phyloP scores from a whole-genome alignment of 2,888 invertebrate genomes.

The Scaptomyza caliginosa region DNA sequence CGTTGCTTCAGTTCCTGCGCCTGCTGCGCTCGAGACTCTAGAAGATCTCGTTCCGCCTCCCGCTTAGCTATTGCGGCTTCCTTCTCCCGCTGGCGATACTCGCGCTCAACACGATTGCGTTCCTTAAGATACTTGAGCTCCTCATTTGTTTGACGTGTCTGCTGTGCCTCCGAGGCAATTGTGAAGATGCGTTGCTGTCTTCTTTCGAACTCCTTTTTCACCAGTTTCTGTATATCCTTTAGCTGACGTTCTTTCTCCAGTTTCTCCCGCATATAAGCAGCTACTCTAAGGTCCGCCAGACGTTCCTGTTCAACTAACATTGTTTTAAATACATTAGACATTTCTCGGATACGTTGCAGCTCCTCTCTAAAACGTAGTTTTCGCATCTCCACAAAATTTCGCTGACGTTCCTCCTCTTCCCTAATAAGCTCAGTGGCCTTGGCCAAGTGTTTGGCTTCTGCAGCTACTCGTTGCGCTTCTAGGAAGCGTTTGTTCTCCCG shows the following conservation, averaged over 20 bases:
- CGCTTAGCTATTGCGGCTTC: slow-evolving; percentile 79
- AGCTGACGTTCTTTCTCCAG: slow-evolving; percentile 81
- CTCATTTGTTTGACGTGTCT: slow-evolving; percentile 76
- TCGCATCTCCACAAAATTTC: slow-evolving; percentile 69
- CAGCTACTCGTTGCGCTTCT: slow-evolving; percentile 83
- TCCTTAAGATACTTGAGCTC: slow-evolving; percentile 82
- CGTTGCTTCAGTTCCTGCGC: slow-evolving; percentile 80
- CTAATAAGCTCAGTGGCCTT: slow-evolving; percentile 76
- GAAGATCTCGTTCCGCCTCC: slow-evolving; percentile 78
- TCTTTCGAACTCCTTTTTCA: slow-evolving; percentile 81
- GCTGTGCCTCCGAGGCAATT: slow-evolving; percentile 79
- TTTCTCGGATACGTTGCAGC: slow-evolving; percentile 79
- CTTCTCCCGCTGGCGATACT: slow-evolving; percentile 82
- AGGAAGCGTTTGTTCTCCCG: slow-evolving; percentile 80
- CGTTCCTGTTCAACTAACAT: slow-evolving; percentile 83
- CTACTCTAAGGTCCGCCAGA: slow-evolving; percentile 82
- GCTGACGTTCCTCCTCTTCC: slow-evolving; percentile 80
- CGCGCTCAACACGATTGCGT: slow-evolving; percentile 83
- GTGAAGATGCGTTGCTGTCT: slow-evolving; percentile 81
- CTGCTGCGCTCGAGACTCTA: slow-evolving; percentile 79
- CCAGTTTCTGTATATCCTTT: slow-evolving; percentile 74
- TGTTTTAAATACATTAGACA: slow-evolving; percentile 81
- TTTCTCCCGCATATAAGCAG: slow-evolving; percentile 82
- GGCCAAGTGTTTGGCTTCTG: slow-evolving; percentile 80
- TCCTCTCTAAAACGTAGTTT: slow-evolving; percentile 81